Percentiles rank a stretch among this genome's conserved stretches.
phyloP scores from a whole-genome alignment of 2,797 vertebrate species.

The Gobionotothen gibberifrons region DNA sequence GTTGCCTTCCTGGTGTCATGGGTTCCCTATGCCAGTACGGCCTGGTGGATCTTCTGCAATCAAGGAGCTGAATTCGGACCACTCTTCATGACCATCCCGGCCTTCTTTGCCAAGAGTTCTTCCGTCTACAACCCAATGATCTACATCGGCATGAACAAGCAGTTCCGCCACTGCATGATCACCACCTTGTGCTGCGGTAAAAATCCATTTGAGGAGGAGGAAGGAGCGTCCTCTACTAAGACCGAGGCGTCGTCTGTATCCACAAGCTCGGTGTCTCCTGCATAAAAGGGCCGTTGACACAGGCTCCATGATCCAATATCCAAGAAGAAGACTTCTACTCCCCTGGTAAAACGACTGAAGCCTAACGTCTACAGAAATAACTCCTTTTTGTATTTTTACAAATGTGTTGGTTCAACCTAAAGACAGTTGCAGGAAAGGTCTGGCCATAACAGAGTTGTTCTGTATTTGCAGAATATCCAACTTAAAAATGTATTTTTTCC shows the following conservation, averaged over 20 bases:
- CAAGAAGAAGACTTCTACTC: constrained; percentile 78
- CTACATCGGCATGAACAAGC: constrained; percentile 98
- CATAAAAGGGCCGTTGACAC: constrained; percentile 80
- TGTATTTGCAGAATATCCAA: constrained; percentile 85
- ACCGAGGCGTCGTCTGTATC: constrained; percentile 94
- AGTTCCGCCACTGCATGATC: constrained; percentile 99
- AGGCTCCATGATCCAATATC: constrained; percentile 54
- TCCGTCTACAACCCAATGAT: constrained; percentile 96
- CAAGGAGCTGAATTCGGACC: constrained; percentile 94
- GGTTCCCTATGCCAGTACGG: constrained; percentile 90
- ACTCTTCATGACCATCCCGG: constrained; percentile 93
- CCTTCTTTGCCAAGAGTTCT: constrained; percentile 95
- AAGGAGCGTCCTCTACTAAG: constrained; percentile 89
- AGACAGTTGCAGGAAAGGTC: constrained; percentile 84
- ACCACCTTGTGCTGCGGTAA: constrained; percentile 97
- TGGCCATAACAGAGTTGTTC: constrained; percentile 82
- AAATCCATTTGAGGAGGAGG: constrained; percentile 94
- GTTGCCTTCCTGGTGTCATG: constrained; percentile 91
- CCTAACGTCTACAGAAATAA: constrained; percentile 81
- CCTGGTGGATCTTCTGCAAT: constrained; percentile 93
- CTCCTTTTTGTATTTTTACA: constrained; percentile 84
- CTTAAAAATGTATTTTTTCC: constrained; percentile 73
- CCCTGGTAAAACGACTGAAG: constrained; percentile 81
- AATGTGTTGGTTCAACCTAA: constrained; percentile 84
- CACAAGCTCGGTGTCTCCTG: constrained; percentile 96